phyloP scores from a whole-genome alignment of 2,797 vertebrate species.

The Acropternis orthonyx region DNA sequence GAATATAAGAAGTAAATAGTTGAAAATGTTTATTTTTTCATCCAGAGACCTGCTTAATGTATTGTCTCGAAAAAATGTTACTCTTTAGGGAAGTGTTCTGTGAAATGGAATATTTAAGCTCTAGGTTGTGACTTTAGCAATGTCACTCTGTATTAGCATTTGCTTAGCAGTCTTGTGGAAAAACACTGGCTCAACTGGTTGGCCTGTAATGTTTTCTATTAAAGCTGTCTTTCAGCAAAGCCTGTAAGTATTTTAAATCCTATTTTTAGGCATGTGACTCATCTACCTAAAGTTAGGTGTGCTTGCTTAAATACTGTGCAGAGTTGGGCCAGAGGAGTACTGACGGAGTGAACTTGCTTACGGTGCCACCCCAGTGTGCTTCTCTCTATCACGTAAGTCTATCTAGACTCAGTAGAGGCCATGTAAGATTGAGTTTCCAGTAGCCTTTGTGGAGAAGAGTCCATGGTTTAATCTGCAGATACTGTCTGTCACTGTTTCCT shows the following conservation, averaged over 20 bases:
- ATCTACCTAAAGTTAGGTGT: background rate
- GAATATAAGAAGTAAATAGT: background rate
- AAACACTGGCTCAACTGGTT: background rate
- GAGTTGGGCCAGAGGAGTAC: background rate
- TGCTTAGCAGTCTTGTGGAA: background rate
- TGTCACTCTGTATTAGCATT: background rate
- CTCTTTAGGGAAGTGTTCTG: background rate
- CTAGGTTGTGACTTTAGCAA: background rate
- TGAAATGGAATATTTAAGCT: background rate
- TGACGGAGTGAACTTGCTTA: background rate
- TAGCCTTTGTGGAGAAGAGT: background rate
- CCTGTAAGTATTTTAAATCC: background rate
- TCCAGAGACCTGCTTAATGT: background rate
- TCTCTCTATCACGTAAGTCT: background rate
- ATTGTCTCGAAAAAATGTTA: background rate
- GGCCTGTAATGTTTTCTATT: background rate
- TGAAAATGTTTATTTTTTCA: background rate
- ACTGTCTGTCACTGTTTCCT: background rate
- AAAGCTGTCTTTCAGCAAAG: constrained; percentile 1
- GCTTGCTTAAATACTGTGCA: background rate
- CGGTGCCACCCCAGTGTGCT: background rate
- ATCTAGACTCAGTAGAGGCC: background rate
- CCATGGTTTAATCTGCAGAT: background rate
- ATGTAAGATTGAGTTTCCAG: background rate
- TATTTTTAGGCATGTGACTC: constrained; percentile 7